These are phyloP conservation scores for Calycopis cecrops DNA, from an alignment of 1,140 invertebrate genomes.

Conservation along the genomic window DNA sequence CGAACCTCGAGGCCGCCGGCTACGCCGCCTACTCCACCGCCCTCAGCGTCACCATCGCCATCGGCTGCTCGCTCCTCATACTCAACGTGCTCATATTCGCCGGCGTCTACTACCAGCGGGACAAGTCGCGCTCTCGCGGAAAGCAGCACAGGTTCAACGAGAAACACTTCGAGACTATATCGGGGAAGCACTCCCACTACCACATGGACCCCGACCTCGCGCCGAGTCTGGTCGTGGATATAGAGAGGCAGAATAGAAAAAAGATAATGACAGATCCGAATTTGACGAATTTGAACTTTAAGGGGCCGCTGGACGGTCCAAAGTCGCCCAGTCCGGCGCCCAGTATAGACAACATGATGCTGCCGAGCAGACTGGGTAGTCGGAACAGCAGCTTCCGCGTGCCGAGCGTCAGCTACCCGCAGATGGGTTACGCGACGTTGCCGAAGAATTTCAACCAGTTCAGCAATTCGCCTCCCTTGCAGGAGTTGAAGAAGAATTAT, in stretches of 20 bases:
- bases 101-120: slow-evolving; percentile 90
- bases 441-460: slow-evolving; percentile 70
- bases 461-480: slow-evolving; percentile 63
- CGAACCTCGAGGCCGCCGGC: slow-evolving; percentile 85
- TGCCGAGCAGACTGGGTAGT: slow-evolving; percentile 67
- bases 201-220: slow-evolving; percentile 80
- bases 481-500: slow-evolving; percentile 63
- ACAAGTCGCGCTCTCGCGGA: slow-evolving; percentile 82
- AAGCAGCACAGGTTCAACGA: slow-evolving; percentile 76
- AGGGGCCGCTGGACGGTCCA: slow-evolving; percentile 65
- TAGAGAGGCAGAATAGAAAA: slow-evolving; percentile 80
- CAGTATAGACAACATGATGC: slow-evolving; percentile 69
- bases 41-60: slow-evolving; percentile 90
- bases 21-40: slow-evolving; percentile 89
- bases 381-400: slow-evolving; percentile 62
- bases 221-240: slow-evolving; percentile 85
- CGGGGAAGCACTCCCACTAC: slow-evolving; percentile 79
- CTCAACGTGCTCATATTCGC: slow-evolving; percentile 93
- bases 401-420: slow-evolving; percentile 59
- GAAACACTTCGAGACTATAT: slow-evolving; percentile 82
- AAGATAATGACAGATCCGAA: slow-evolving; percentile 60
- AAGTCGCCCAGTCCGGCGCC: slow-evolving; percentile 66
- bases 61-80: slow-evolving; percentile 90
- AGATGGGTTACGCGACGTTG: slow-evolving; percentile 66
- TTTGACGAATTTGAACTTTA: slow-evolving; percentile 65